These are phyloP conservation scores for Panagrolaimus sp. DNA, from an alignment of 1,140 invertebrate genomes.

Conservation along the genomic window DNA sequence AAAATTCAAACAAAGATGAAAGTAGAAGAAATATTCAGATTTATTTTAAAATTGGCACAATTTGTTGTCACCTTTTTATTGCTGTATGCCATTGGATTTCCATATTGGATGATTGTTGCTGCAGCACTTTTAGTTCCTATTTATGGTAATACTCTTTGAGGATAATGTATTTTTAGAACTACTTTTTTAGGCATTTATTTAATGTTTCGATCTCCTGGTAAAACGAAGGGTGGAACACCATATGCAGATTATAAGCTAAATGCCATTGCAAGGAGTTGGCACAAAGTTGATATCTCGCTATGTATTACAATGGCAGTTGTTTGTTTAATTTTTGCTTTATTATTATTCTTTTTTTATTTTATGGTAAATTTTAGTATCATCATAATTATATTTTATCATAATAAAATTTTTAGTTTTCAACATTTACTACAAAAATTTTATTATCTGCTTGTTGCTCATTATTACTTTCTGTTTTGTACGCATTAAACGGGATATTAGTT, in stretches of 20 bases:
- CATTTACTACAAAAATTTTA: background rate
- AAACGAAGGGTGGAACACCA: background rate
- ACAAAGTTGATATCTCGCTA: background rate
- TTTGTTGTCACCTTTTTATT: background rate
- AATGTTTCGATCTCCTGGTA: slow-evolving; percentile 6
- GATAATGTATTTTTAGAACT: background rate
- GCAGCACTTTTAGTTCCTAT: slow-evolving; percentile 6
- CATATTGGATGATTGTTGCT: slow-evolving; percentile 10
- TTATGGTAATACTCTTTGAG: background rate
- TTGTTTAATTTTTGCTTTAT: slow-evolving; percentile 2
- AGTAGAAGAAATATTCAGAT: background rate
- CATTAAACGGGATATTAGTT: background rate
- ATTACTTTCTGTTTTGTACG: slow-evolving; percentile 1
- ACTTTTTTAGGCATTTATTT: slow-evolving; percentile 3
- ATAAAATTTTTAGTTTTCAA: background rate
- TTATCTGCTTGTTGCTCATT: background rate
- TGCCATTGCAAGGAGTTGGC: background rate
- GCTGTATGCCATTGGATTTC: background rate
- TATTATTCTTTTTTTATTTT: slow-evolving; percentile 9
- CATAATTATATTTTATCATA: background rate
- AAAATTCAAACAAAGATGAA: background rate
- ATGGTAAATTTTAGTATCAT: background rate
- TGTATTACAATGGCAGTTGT: background rate
- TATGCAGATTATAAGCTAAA: background rate
- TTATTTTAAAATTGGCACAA: background rate